Conservation (phyloP, 2,797 vertebrate species). For the Cuniculus paca region DNA sequence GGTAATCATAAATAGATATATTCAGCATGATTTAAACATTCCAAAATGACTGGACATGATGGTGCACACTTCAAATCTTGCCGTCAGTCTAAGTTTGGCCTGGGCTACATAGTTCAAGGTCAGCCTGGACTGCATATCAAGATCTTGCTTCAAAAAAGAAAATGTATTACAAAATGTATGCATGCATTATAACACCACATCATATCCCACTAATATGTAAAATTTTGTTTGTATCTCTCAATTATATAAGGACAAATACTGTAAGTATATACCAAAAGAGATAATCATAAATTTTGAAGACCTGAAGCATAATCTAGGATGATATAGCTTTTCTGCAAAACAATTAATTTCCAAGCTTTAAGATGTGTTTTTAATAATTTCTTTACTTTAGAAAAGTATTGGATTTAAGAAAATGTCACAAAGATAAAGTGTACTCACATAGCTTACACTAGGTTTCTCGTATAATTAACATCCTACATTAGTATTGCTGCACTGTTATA, state of each 20-base stretch:
- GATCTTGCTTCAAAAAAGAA: not conserved
- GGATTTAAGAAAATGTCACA: not conserved
- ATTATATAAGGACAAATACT: not conserved
- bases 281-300: conserved; percentile 16
- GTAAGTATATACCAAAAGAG: not conserved
- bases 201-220: not conserved
- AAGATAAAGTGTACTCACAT: not conserved
- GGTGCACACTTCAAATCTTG: not conserved
- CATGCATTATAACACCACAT: not conserved
- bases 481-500: not conserved
- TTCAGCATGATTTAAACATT: not conserved
- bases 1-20: not conserved
- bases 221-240: not conserved
- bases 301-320: not conserved
- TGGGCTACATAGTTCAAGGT: not conserved
- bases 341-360: conserved; percentile 31
- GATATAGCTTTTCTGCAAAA: not conserved
- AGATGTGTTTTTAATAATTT: conserved; percentile 34
- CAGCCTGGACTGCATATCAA: not conserved
- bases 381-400: not conserved
- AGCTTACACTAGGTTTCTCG: not conserved
- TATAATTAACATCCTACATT: not conserved
- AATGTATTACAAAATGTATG: not conserved
- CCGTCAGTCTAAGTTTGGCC: not conserved
- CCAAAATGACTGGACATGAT: not conserved